Conservation (phyloP, 1,140 invertebrate species). For the Prorops nasuta region DNA sequence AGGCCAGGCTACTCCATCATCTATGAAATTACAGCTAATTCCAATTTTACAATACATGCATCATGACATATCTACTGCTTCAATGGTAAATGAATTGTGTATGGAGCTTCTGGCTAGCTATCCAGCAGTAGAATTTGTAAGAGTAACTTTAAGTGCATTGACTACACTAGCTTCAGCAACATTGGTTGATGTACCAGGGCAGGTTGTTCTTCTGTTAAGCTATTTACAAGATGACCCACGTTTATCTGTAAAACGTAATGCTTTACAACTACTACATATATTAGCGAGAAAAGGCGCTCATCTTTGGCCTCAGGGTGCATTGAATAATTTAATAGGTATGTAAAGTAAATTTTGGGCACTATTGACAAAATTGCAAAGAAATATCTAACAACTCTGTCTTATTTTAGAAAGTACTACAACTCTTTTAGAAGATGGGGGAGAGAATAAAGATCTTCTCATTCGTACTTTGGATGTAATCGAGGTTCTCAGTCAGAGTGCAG, state of each 20-base stretch:
- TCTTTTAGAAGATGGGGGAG: conserved; percentile 44
- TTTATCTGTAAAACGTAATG: conserved; percentile 70
- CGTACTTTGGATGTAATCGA: conserved; percentile 53
- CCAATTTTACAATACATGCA: conserved; percentile 92
- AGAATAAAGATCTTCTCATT: conserved; percentile 47
- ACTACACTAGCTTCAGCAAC: conserved; percentile 85
- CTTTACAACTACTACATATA: conserved; percentile 71
- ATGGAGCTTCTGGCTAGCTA: conserved; percentile 81
- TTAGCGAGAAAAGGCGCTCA: conserved; percentile 78
- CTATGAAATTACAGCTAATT: conserved; percentile 88
- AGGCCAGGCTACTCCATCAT: conserved; percentile 84
- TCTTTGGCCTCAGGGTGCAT: conserved; percentile 74
- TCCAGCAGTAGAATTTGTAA: conserved; percentile 84
- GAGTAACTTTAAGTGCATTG: conserved; percentile 82
- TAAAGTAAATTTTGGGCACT: conserved; percentile 18
- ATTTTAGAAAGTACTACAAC: conserved; percentile 47
- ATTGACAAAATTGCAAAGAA: not conserved
- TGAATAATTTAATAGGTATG: conserved; percentile 65
- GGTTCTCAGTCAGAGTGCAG: conserved; percentile 50
- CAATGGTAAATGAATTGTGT: conserved; percentile 74
- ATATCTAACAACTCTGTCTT: conserved; percentile 10
- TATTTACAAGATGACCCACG: conserved; percentile 66
- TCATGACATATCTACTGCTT: conserved; percentile 82
- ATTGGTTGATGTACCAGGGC: conserved; percentile 86
- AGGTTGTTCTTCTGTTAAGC: conserved; percentile 65